Evolutionary conservation across 1,140 invertebrate genomes (phyloP), one percentile per base, ranked within the genome.

Genomic region (Leptopilina boulardi): DNA sequence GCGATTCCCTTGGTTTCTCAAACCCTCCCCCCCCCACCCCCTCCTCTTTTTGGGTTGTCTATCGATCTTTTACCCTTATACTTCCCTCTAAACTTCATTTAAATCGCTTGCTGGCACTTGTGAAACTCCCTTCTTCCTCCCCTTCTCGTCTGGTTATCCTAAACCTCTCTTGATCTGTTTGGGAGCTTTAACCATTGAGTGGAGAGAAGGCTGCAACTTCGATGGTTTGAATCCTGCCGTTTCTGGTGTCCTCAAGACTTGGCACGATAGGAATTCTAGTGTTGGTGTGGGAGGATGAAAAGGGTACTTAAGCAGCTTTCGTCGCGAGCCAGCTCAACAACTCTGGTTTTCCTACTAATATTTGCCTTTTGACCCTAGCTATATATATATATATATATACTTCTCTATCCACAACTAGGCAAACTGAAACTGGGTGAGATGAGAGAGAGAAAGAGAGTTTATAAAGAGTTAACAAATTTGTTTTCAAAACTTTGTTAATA

Each of bases 291-390:
- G n/a, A 79, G 75, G 80, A 80, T 77, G 77, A 76, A 72, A 73
- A 70, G 84, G 83, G 80, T 77, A 77, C 84, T 90, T 91, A 91
- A 91, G 89, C 89, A 88, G 89, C 89, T 91, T 91, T 91, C 87
- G 84, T 88, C 85, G 86, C 85, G 82, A 80, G 83, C 83, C 84
- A 85, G 83, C 85, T 84, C 83, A 80, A 79, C 83, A 86, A 81
- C 83, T 82, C 84, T 84, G 86, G 87, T 90, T 90, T 89, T 90
- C 88, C 79, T 90, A 89, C 89, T 91, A 91, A 90, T 91, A 90
- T 91, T 90, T 91, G 89, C 88, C 87, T 89, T 87, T 90, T 87
- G 87, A 88, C 87, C 88, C 87, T 83, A 82, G 80, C 83, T 80
- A 77, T 78, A 76, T 81, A 78, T 38, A 21, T 77, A 71, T 73